Base-by-base conservation (phyloP, 2,797 vertebrate genomes). In the Phoeniculus purpureus region DNA sequence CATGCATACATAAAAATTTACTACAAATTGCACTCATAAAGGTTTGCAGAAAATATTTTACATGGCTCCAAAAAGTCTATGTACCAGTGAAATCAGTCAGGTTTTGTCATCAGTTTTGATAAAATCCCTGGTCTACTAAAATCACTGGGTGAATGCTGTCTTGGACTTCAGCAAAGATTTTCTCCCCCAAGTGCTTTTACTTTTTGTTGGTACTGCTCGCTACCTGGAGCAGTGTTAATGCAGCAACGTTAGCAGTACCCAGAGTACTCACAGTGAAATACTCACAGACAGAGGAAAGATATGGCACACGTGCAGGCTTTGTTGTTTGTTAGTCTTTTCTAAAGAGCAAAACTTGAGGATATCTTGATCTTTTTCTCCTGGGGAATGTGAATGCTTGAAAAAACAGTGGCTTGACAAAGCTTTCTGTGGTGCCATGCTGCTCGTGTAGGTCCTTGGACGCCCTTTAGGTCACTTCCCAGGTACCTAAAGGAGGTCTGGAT, bases 381-480 rank as follows among this genome's bases (percentile, higher is more conserved):
- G 23, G 13, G 6, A 12, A 19, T 82, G 8, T 45, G 16, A 81
- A 45, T 16, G 13, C 66, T 6, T 77, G 12, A 5, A 43, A 54
- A 89, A 73, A 15, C 21, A 70, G 21, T 65, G 64, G 7, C 56
- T 60, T 45, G 32, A 61, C 17, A 89, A 67, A 15, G 14, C 21
- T 56, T 65, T 84, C 37, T 59, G 6, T 40, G 64, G 12, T 25
- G 34, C 15, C 26, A 4, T 21, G n/a, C 43, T 72, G 32, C 47
- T 80, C 74, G 67, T 0, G 0, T 54, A 31, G 45, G 12, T n/a
- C 43, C 29, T 64, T 2, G 2, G 45, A 54, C 67, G 16, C 13
- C 59, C 62, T 73, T 45, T 32, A 83, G 22, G 22, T 60, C 48
- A 47, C 47, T 50, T 78, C 27, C 7, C 34, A 75, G 61, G 37